phyloP scores from a whole-genome alignment of 2,113 vertebrate species.

The Carettochelys insculpta region DNA sequence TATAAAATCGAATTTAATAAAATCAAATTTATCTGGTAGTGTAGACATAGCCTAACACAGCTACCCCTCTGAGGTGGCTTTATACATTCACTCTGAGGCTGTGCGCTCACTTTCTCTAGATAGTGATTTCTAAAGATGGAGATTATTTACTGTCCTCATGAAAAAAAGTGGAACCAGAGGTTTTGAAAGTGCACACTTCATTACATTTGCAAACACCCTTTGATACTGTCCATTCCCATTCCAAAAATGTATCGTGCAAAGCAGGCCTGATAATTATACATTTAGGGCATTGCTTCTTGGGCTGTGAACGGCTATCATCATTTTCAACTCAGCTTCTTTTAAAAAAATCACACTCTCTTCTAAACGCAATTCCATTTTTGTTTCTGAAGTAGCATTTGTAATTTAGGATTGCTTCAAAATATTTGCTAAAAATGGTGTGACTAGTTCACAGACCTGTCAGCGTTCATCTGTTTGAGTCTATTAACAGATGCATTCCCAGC shows the following conservation, averaged over 20 bases:
- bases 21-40: too few relatives aligned
- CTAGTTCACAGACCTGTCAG: slow-evolving; percentile 59
- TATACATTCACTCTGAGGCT: neutral
- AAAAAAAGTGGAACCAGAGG: neutral
- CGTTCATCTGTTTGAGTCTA: slow-evolving; percentile 71
- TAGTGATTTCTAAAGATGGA: slow-evolving; percentile 40
- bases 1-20: too few relatives aligned
- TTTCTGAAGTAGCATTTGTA: slow-evolving; percentile 64
- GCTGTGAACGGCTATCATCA: neutral
- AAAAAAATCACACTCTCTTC: neutral
- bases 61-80: too few relatives aligned
- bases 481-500: slow-evolving; percentile 62
- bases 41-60: too few relatives aligned
- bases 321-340: neutral
- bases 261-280: neutral
- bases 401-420: slow-evolving; percentile 66
- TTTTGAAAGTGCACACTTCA: slow-evolving; percentile 34
- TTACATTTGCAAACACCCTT: neutral
- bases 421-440: slow-evolving; percentile 66
- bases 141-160: neutral
- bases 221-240: slow-evolving; percentile 23
- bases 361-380: slow-evolving; percentile 57
- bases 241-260: slow-evolving; percentile 27
- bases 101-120: neutral
- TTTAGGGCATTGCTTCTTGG: neutral